Percentiles rank a stretch among this genome's conserved stretches.
Conservation (phyloP, 2,113 vertebrate genomes). For the Clarias macrocephalus region DNA sequence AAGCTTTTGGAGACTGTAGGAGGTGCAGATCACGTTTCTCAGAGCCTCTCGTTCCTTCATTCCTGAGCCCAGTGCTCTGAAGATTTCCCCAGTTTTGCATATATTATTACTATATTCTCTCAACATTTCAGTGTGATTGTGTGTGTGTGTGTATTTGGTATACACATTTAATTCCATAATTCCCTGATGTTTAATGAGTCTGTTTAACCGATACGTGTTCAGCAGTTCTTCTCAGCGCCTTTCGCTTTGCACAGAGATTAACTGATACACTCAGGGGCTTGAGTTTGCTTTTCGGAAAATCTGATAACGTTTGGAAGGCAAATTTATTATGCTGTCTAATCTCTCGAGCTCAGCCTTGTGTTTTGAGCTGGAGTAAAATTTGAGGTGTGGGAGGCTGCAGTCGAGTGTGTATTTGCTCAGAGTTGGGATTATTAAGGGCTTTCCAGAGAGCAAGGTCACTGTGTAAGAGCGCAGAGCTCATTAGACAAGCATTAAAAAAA, state of each 20-base stretch:
- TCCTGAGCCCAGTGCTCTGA: neutral
- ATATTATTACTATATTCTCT: neutral
- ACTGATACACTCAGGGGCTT: neutral
- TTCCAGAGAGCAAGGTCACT: neutral
- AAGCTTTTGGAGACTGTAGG: neutral
- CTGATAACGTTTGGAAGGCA: neutral
- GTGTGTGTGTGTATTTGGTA: neutral
- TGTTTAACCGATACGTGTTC: neutral
- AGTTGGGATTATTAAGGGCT: neutral
- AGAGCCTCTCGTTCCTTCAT: neutral
- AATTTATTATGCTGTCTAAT: neutral
- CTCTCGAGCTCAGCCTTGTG: neutral
- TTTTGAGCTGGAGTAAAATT: neutral
- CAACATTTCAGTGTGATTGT: neutral
- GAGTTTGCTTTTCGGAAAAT: neutral
- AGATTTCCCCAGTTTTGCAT: neutral
- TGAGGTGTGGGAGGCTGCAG: neutral
- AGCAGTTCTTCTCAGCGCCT: neutral
- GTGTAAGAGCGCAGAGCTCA: neutral
- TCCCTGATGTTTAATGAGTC: neutral
- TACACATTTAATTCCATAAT: slow-evolving; percentile 7
- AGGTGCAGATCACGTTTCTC: slow-evolving; percentile 10
- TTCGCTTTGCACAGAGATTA: neutral
- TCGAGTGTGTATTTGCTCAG: neutral
- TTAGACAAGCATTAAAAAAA: neutral